Conservation (phyloP, 2,888 invertebrate species). For the Acanthoscelides obtectus region DNA sequence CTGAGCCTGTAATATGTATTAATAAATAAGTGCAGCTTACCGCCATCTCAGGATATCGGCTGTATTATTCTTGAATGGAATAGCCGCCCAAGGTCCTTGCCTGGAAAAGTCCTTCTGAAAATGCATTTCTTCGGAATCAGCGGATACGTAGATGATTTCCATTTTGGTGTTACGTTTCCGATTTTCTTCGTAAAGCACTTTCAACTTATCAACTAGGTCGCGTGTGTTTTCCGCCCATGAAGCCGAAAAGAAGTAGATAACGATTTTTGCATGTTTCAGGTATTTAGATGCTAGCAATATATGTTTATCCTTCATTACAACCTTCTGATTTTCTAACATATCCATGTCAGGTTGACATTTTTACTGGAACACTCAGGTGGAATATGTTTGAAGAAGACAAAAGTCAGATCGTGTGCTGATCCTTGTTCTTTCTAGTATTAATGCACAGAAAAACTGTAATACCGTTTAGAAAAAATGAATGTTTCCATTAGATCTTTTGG, state of each 20-base stretch:
- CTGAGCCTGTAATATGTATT: no score
- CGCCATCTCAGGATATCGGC: constrained; percentile 22
- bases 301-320: constrained; percentile 21
- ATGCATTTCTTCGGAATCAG: constrained; percentile 23
- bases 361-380: no score
- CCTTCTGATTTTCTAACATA: constrained; percentile 22
- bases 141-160: constrained; percentile 29
- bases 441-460: no score
- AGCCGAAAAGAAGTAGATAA: constrained; percentile 27
- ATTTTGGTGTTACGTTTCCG: constrained; percentile 21
- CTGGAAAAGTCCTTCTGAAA: constrained; percentile 20
- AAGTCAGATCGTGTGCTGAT: no score
- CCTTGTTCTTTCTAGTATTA: no score
- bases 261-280: constrained; percentile 21
- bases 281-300: constrained; percentile 14
- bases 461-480: no score
- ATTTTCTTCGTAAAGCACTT: constrained; percentile 25
- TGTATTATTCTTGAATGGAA: constrained; percentile 22
- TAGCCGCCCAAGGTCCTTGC: constrained; percentile 28
- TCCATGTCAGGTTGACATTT: constrained; percentile 18
- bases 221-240: constrained; percentile 18
- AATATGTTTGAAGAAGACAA: no score
- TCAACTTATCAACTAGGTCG: constrained; percentile 21
- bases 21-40: not conserved
- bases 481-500: no score